Percentiles rank a stretch among this genome's conserved stretches.
These are phyloP conservation scores for Cryptoblepharus egeriae DNA, from an alignment of 2,797 vertebrate genomes.

Conservation along the genomic window DNA sequence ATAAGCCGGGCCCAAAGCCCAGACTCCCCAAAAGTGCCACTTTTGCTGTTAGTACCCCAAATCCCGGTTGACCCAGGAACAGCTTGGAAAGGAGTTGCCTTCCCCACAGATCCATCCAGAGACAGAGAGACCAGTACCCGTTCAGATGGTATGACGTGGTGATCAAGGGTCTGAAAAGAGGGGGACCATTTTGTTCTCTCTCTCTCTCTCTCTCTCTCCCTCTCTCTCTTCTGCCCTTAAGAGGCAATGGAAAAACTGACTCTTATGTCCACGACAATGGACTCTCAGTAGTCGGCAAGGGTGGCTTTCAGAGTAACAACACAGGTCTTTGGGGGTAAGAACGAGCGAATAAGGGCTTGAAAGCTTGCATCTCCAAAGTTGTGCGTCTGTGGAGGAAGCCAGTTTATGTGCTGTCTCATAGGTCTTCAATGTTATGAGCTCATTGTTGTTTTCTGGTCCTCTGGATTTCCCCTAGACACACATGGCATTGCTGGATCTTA, in stretches of 20 bases:
- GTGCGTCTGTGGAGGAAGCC: background rate
- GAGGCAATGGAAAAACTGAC: background rate
- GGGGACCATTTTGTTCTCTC: background rate
- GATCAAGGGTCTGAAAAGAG: slow-evolving; percentile 5
- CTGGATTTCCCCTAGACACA: background rate
- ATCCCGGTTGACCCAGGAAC: background rate
- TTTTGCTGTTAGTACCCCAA: background rate
- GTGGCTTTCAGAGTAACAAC: background rate
- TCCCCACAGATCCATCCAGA: no score
- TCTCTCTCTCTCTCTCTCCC: no score
- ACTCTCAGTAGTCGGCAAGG: background rate
- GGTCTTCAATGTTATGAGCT: background rate
- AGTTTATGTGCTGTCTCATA: background rate
- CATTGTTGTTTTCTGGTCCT: background rate
- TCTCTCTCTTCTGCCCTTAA: background rate
- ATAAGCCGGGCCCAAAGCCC: no score
- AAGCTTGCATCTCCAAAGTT: background rate
- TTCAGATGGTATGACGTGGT: background rate
- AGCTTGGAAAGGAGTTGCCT: background rate
- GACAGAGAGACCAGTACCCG: background rate
- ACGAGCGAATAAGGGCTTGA: no score
- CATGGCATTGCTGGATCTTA: background rate
- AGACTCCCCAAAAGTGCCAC: background rate
- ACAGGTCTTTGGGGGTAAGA: background rate
- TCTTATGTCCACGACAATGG: background rate